Conservation (phyloP, 2,113 vertebrate species). For the Paedocypris sp. region DNA sequence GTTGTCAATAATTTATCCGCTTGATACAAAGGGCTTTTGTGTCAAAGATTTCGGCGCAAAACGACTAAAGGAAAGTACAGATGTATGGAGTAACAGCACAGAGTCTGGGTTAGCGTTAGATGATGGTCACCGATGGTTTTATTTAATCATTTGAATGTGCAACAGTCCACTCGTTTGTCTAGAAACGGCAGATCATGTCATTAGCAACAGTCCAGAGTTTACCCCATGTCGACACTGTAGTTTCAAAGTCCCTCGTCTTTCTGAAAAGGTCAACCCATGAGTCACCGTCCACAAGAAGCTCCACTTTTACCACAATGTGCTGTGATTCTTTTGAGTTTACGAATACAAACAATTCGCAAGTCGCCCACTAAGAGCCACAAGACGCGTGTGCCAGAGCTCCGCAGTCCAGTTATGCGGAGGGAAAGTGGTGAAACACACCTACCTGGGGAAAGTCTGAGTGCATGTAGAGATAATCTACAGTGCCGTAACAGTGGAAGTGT, state of each 20-base stretch:
- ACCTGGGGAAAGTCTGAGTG: conserved; percentile 27
- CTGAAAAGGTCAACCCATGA: conserved; percentile 36
- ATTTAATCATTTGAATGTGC: not conserved
- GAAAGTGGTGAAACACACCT: conserved; percentile 27
- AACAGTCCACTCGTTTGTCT: not conserved
- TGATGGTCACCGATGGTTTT: too few relatives aligned
- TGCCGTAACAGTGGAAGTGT: not conserved
- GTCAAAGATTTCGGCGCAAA: not conserved
- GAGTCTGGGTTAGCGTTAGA: too few relatives aligned
- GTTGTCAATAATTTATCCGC: conserved; percentile 33
- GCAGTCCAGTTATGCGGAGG: conserved; percentile 20
- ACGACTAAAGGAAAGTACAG: not conserved
- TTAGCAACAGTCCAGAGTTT: not conserved
- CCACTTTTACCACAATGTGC: conserved; percentile 28
- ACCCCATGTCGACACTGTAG: conserved; percentile 25
- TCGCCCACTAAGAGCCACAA: conserved; percentile 25
- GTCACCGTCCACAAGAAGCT: conserved; percentile 26
- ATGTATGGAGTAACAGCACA: not conserved
- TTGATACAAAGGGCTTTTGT: conserved; percentile 5
- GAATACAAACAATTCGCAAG: conserved; percentile 26
- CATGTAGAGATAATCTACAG: conserved; percentile 7
- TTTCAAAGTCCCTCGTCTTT: conserved; percentile 27
- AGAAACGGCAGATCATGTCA: not conserved
- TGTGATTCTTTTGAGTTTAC: not conserved
- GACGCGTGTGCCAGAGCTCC: not conserved